Evolutionary conservation across 2,888 invertebrate genomes (phyloP).

Genomic region (Drosophila kambysellisi): DNA sequence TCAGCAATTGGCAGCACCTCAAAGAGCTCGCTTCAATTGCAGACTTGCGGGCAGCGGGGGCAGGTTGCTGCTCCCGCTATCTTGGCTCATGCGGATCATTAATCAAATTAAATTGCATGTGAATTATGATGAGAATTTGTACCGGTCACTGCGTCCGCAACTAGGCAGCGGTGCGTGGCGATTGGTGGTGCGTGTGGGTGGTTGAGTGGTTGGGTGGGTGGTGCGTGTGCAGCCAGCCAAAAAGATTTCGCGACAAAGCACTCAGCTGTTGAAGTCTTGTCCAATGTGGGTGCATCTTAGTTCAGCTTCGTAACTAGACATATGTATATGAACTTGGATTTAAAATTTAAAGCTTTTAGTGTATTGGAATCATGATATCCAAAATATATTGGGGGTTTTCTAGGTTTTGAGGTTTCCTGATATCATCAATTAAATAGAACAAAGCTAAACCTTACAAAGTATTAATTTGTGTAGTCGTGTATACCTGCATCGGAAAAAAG

Average conservation of each 20-base stretch:
- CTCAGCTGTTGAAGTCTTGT: slow-evolving; percentile 21
- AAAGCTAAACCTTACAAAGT: too few relatives aligned
- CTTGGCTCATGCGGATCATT: slow-evolving; percentile 73
- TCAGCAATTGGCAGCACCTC: slow-evolving; percentile 28
- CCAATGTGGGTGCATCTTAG: slow-evolving; percentile 1
- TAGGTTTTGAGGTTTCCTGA: too few relatives aligned
- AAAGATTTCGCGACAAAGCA: slow-evolving; percentile 48
- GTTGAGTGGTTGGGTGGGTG: slow-evolving; percentile 5
- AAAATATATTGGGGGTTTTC: neutral
- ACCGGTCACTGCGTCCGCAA: slow-evolving; percentile 57
- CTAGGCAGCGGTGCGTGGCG: slow-evolving; percentile 48
- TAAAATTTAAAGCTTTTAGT: neutral
- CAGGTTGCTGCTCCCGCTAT: slow-evolving; percentile 44
- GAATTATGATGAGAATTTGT: slow-evolving; percentile 56
- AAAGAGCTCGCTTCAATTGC: slow-evolving; percentile 30
- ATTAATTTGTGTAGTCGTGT: neutral
- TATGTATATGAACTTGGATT: neutral
- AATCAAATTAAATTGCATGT: slow-evolving; percentile 76
- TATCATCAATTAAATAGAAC: too few relatives aligned
- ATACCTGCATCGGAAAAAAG: neutral
- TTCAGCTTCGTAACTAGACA: neutral
- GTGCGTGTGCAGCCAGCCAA: slow-evolving; percentile 49
- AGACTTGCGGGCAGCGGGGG: neutral
- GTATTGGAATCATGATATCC: neutral
- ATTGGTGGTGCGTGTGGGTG: slow-evolving; percentile 5